Percentiles rank a stretch among this genome's conserved stretches.
phyloP scores from a whole-genome alignment of 1,140 invertebrate species.

The Philopotamus ludificatus region DNA sequence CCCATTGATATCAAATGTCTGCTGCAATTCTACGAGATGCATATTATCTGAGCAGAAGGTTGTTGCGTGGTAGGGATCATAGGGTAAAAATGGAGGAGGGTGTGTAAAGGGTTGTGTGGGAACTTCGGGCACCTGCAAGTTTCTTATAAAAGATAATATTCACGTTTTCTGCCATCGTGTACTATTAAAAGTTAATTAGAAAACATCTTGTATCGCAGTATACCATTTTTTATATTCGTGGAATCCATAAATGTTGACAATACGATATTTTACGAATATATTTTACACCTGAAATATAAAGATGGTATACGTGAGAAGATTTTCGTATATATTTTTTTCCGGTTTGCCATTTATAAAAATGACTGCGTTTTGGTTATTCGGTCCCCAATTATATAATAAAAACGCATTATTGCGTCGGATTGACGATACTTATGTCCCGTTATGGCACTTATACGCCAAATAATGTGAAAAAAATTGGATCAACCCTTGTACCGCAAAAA shows the following conservation, averaged over 20 bases:
- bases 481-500: slow-evolving; percentile 5
- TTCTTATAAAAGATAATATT: slow-evolving; percentile 20
- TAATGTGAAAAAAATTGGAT: not conserved
- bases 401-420: too few species aligned
- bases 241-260: too few species aligned
- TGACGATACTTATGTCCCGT: too few species aligned
- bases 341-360: too few species aligned
- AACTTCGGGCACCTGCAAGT: slow-evolving; percentile 38
- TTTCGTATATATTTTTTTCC: too few species aligned
- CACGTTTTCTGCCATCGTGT: slow-evolving; percentile 17
- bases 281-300: too few species aligned
- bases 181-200: slow-evolving; percentile 23
- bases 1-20: slow-evolving; percentile 42
- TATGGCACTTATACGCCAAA: too few species aligned
- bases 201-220: slow-evolving; percentile 4
- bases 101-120: slow-evolving; percentile 40
- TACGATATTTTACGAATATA: too few species aligned
- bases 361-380: too few species aligned
- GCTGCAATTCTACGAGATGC: slow-evolving; percentile 41
- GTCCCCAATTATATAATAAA: too few species aligned
- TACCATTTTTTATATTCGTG: too few species aligned
- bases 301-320: too few species aligned
- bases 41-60: slow-evolving; percentile 36
- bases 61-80: not conserved
- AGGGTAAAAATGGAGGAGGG: slow-evolving; percentile 17